phyloP scores from a whole-genome alignment of 2,888 invertebrate species.

The Mimachlamys varia region DNA sequence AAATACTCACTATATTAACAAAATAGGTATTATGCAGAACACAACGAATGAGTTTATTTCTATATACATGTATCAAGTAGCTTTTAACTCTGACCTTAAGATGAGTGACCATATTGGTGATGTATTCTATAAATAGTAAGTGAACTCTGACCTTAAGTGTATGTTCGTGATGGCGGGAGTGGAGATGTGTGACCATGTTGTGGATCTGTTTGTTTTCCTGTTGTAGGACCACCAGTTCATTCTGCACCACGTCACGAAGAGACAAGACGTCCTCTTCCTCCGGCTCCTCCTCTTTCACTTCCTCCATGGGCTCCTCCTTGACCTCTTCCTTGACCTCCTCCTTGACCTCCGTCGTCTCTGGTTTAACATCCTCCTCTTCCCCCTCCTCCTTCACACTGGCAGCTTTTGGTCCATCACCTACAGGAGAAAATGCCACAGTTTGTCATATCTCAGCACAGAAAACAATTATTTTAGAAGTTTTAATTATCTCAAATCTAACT shows the following conservation, averaged over 20 bases:
- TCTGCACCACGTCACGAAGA: conserved; percentile 86
- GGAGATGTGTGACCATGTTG: conserved; percentile 93
- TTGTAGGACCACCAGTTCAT: conserved; percentile 93
- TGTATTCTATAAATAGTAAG: no score
- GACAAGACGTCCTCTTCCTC: conserved; percentile 58
- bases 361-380: conserved; percentile 53
- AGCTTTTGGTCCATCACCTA: conserved; percentile 23
- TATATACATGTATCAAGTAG: no score
- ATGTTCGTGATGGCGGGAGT: conserved; percentile 96
- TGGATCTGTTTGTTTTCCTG: conserved; percentile 96
- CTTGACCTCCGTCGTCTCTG: conserved; percentile 28
- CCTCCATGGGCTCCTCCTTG: conserved; percentile 57
- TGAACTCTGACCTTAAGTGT: conserved; percentile 87
- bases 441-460: no score
- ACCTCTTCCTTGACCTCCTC: conserved; percentile 51
- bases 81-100: no score
- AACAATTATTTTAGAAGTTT: no score
- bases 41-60: no score
- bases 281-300: conserved; percentile 52
- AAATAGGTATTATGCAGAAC: no score
- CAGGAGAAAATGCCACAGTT: neutral
- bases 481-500: no score
- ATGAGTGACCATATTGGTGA: no score
- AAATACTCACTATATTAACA: no score
- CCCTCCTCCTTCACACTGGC: conserved; percentile 39